phyloP scores from a whole-genome alignment of 2,797 vertebrate species.

The Urophycis tenuis region DNA sequence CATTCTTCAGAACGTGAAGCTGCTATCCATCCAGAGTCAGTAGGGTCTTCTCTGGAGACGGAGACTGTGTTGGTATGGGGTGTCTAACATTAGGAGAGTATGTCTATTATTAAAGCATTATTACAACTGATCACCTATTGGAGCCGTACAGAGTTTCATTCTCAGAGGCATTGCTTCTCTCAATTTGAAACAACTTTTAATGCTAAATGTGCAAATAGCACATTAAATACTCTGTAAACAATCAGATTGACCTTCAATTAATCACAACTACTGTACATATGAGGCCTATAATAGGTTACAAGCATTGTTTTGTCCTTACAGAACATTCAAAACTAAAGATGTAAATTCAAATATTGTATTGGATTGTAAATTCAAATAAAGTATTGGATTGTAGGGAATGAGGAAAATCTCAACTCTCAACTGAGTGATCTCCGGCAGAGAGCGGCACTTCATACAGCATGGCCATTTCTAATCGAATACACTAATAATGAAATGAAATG shows the following conservation, averaged over 20 bases:
- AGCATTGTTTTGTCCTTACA: neutral
- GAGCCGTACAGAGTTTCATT: neutral
- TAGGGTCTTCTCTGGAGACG: slow-evolving; percentile 16
- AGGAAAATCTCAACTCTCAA: neutral
- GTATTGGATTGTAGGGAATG: neutral
- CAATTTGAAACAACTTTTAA: neutral
- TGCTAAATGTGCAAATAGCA: neutral
- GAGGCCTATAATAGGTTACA: neutral
- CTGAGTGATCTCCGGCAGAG: neutral
- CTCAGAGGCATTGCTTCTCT: neutral
- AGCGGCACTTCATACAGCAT: neutral
- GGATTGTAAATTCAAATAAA: neutral
- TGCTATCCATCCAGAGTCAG: slow-evolving; percentile 14
- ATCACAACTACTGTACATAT: neutral
- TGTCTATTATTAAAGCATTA: neutral
- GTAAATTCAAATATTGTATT: no score
- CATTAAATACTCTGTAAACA: neutral
- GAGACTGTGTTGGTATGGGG: neutral
- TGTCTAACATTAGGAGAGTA: neutral
- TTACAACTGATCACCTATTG: neutral
- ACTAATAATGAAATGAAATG: no score
- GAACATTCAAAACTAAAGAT: neutral
- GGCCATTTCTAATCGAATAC: neutral
- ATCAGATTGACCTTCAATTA: neutral
- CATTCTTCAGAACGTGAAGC: slow-evolving; percentile 22